phyloP scores from a whole-genome alignment of 2,797 vertebrate genomes.

The Smutsia temminckii region DNA sequence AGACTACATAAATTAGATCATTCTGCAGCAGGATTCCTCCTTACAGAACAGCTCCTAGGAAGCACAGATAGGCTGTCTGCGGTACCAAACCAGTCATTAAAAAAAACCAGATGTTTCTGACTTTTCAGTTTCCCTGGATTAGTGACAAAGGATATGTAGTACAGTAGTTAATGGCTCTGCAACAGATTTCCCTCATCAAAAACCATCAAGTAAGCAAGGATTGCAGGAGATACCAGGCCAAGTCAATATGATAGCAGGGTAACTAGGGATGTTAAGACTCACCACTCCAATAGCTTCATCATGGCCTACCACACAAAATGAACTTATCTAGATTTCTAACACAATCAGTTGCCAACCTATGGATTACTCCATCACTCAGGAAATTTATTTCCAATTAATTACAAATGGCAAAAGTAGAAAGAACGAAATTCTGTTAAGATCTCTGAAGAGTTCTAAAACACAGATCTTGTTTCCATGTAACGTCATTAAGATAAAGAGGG shows the following conservation, averaged over 20 bases:
- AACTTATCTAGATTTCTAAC: conserved; percentile 19
- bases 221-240: not conserved
- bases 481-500: not conserved
- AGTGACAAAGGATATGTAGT: not conserved
- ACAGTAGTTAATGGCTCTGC: not conserved
- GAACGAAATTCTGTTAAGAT: not conserved
- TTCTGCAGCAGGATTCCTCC: conserved; percentile 53
- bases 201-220: not conserved
- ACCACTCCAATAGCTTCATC: not conserved
- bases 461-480: not conserved
- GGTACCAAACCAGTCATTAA: not conserved
- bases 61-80: conserved; percentile 39
- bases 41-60: conserved; percentile 31
- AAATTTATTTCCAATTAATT: conserved; percentile 18
- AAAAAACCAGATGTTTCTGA: not conserved
- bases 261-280: not conserved
- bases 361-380: not conserved
- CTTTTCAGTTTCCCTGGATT: not conserved
- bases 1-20: conserved; percentile 70
- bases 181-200: not conserved
- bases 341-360: not conserved
- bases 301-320: not conserved
- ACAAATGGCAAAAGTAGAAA: conserved; percentile 13
- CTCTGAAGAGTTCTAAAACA: not conserved
- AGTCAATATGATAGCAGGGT: not conserved